Evolutionary conservation across 1,140 invertebrate genomes (phyloP).

Genomic region (Diplogasteroides magnus): DNA sequence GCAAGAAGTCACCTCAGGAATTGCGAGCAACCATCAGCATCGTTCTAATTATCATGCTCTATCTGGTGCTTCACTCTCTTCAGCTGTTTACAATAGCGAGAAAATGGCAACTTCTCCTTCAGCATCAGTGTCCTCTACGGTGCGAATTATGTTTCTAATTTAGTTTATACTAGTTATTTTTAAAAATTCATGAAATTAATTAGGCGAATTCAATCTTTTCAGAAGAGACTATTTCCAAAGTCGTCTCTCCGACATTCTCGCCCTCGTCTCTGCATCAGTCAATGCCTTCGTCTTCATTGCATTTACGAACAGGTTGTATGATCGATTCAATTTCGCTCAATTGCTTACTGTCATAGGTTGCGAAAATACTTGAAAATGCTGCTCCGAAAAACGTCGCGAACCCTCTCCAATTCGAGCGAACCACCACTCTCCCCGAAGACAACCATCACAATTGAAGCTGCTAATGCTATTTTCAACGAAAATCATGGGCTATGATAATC

Average conservation of each 20-base stretch:
- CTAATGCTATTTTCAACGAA: neutral
- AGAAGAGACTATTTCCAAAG: constrained; percentile 52
- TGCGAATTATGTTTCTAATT: no score
- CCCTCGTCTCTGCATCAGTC: constrained; percentile 49
- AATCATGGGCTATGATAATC: neutral
- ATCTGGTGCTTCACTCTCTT: constrained; percentile 49
- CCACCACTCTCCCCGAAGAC: constrained; percentile 46
- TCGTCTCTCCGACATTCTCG: constrained; percentile 47
- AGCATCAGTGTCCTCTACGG: constrained; percentile 48
- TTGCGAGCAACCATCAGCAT: constrained; percentile 50
- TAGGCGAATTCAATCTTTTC: constrained; percentile 16
- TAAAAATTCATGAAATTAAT: constrained; percentile 8
- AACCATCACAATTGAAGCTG: constrained; percentile 37
- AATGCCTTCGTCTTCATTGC: constrained; percentile 56
- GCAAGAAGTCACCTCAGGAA: no score
- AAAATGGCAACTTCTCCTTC: constrained; percentile 51
- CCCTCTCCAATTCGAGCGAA: constrained; percentile 47
- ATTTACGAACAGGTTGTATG: constrained; percentile 38
- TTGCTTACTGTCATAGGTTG: constrained; percentile 25
- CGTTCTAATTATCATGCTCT: constrained; percentile 50
- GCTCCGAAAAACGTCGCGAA: constrained; percentile 50
- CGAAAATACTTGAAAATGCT: constrained; percentile 46
- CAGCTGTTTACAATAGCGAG: constrained; percentile 47
- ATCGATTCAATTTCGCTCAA: neutral
- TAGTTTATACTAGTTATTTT: neutral